A percentile compares a stretch with the other conserved stretches of the same genome.
These are phyloP conservation scores for Benthochromis sp. DNA, from an alignment of 2,113 vertebrate genomes.

Conservation along the genomic window DNA sequence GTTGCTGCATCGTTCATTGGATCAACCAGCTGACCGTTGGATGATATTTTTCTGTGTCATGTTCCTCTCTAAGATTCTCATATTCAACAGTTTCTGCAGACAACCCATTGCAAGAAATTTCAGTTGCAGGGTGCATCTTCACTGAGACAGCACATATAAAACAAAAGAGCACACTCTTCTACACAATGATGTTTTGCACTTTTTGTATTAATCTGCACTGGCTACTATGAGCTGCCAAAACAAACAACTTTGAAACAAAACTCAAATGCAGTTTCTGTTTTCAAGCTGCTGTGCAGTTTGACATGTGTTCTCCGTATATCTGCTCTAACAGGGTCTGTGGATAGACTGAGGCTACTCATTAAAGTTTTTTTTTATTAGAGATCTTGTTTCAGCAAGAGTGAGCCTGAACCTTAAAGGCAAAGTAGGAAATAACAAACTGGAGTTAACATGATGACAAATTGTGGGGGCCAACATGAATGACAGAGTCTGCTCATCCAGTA, in stretches of 20 bases:
- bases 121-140: background rate
- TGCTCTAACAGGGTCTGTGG: background rate
- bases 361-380: background rate
- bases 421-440: background rate
- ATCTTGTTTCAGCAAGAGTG: background rate
- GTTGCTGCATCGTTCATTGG: background rate
- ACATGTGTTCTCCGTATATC: background rate
- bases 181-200: background rate
- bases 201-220: background rate
- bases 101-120: background rate
- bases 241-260: background rate
- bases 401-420: background rate
- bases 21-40: background rate
- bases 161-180: background rate
- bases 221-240: background rate
- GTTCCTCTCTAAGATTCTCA: background rate
- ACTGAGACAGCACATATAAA: background rate
- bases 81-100: background rate
- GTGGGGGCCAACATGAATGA: background rate
- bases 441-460: background rate
- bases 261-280: background rate
- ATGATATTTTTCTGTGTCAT: background rate
- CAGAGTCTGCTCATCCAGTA: background rate
- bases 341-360: background rate
- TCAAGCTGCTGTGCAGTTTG: background rate